Evolutionary conservation across 2,113 vertebrate genomes (phyloP), one percentile per base, ranked within the genome.

Genomic region (Microtus ochrogaster): DNA sequence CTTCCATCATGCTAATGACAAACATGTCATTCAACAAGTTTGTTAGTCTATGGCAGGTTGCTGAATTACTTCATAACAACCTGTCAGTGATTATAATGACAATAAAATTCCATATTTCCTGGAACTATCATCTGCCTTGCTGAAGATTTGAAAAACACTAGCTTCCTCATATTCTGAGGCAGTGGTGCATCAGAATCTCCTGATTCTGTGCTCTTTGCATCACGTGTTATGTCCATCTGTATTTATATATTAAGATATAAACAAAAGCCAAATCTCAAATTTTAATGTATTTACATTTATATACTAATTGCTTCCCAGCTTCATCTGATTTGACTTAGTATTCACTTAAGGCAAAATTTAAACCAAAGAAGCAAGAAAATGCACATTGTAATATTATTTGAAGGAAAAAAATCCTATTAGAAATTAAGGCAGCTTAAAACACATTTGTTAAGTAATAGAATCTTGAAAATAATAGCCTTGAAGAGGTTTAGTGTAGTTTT

Each of bases 111-210:
- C 33, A n/a, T 49, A 63, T 73, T 73, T 89, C 6, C 2, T 77
- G 90, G 22, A 26, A 68, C 33, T 33, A 89, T 55, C 22, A 92
- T 61, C 5, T 92, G 36, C 19, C 14, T 88, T 94, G 82, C 74
- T 93, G n/a, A 84, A 82, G 21, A 33, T 79, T 92, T 87, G 33
- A 81, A 95, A 89, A 90, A 44, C 55, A 63, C 21, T 47, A 39
- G 30, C 21, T 89, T 17, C 13, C 36, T 55, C 55, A 55, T 68
- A 78, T 68, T 87, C 52, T 2, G 30, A 49, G 55, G 10, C 78
- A 92, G 52, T 13, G 87, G 61, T 76, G 7, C 44, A 81, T 70
- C 63, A 36, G n/a, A 28, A 5, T 92, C n/a, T 72, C 68, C 24
- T 77, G 87, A 22, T 88, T n/a, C 11, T 55, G 7, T 11, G 36